Percentiles rank a stretch among this genome's conserved stretches.
Conservation (phyloP, 2,797 vertebrate species). For the Intellagama lesueurii region DNA sequence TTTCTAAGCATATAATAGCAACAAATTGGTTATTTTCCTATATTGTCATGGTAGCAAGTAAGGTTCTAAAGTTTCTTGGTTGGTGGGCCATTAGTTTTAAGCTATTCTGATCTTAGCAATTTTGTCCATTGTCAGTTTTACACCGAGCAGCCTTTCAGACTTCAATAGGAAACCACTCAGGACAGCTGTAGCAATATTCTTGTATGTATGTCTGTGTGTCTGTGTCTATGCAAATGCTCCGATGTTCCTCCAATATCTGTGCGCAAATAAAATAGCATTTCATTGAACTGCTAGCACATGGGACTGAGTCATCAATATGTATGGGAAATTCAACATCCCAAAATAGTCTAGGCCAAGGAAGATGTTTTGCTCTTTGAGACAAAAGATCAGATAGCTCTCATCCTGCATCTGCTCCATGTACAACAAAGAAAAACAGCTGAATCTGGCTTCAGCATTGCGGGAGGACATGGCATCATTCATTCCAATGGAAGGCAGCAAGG, state of each 20-base stretch:
- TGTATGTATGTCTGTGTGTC: too few species aligned
- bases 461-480: background rate
- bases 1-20: constrained; percentile 8
- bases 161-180: background rate
- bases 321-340: background rate
- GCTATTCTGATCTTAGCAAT: background rate
- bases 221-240: background rate
- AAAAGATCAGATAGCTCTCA: too few species aligned
- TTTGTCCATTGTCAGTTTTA: background rate
- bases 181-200: background rate
- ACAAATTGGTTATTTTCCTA: constrained; percentile 2
- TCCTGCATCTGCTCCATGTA: background rate
- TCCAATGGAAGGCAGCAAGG: background rate
- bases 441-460: background rate
- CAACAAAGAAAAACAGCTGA: background rate
- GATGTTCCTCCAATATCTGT: background rate
- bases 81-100: background rate
- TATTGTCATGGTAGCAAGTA: background rate
- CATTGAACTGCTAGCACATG: background rate
- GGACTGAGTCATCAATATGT: background rate
- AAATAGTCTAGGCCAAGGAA: background rate
- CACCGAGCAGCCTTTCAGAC: background rate
- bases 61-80: background rate
- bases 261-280: background rate
- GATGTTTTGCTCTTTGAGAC: background rate